Conservation (phyloP, 1,140 invertebrate species). For the Musca vetustissima region DNA sequence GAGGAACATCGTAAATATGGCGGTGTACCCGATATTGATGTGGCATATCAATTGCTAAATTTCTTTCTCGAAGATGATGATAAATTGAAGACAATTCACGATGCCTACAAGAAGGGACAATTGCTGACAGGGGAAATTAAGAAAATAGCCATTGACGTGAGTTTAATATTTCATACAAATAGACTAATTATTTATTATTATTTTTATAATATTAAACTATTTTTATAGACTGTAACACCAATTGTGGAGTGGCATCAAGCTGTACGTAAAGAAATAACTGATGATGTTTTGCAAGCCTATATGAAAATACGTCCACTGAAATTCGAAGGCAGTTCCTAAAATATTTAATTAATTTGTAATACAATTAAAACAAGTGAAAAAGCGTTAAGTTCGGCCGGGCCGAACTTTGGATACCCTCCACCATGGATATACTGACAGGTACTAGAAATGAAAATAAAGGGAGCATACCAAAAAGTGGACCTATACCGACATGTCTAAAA, state of each 20-base stretch:
- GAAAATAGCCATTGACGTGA: conserved; percentile 78
- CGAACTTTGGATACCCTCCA: no score
- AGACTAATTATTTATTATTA: neutral
- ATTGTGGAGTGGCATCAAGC: conserved; percentile 83
- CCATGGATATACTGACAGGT: no score
- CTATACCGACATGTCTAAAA: no score
- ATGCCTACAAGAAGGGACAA: conserved; percentile 85
- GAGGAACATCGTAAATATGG: conserved; percentile 91
- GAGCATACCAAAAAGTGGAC: no score
- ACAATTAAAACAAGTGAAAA: no score
- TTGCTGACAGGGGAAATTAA: conserved; percentile 94
- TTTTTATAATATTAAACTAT: neutral
- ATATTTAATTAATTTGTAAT: no score
- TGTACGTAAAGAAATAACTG: conserved; percentile 77
- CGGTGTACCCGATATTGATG: conserved; percentile 95
- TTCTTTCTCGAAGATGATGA: conserved; percentile 97
- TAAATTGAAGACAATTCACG: conserved; percentile 77
- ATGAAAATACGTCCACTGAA: conserved; percentile 84
- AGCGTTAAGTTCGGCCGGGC: no score
- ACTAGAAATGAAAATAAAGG: no score
- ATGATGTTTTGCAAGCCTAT: conserved; percentile 81
- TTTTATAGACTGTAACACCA: conserved; percentile 58
- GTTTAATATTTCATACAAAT: neutral
- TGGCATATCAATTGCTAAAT: conserved; percentile 92
- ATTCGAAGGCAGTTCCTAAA: conserved; percentile 35